Conservation (phyloP, 2,888 invertebrate genomes). For the Pseudolycoriella hygida region DNA sequence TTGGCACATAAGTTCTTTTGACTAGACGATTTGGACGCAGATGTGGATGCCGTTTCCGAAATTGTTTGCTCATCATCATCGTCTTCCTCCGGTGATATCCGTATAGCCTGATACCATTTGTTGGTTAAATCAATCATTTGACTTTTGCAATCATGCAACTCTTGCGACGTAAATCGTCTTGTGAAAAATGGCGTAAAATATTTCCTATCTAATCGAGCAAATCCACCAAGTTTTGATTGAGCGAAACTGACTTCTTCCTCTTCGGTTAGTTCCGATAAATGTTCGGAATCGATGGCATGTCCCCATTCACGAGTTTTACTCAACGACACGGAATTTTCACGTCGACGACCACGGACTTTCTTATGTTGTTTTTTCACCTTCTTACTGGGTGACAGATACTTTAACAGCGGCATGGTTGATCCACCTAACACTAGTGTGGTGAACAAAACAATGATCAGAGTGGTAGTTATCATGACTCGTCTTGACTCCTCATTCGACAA, state of each 20-base stretch:
- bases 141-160: conserved; percentile 86
- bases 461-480: conserved; percentile 93
- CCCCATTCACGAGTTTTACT: conserved; percentile 99
- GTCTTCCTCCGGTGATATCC: conserved; percentile 72
- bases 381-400: conserved; percentile 53
- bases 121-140: conserved; percentile 94
- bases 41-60: neutral
- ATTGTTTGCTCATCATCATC: conserved; percentile 21
- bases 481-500: conserved; percentile 79
- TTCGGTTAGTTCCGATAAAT: conserved; percentile 81
- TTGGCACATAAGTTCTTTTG: neutral
- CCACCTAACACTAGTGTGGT: conserved; percentile 93
- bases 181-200: conserved; percentile 95
- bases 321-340: conserved; percentile 65
- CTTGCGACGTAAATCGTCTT: conserved; percentile 87
- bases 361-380: conserved; percentile 15
- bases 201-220: conserved; percentile 79
- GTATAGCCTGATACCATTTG: conserved; percentile 93
- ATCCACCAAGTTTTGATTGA: conserved; percentile 65
- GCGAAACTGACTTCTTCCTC: conserved; percentile 75
- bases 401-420: conserved; percentile 91
- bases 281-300: conserved; percentile 83
- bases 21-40: neutral
- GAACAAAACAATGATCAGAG: conserved; percentile 91
- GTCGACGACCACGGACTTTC: conserved; percentile 37